phyloP scores from a whole-genome alignment of 2,797 vertebrate genomes.

The Betta splendens region DNA sequence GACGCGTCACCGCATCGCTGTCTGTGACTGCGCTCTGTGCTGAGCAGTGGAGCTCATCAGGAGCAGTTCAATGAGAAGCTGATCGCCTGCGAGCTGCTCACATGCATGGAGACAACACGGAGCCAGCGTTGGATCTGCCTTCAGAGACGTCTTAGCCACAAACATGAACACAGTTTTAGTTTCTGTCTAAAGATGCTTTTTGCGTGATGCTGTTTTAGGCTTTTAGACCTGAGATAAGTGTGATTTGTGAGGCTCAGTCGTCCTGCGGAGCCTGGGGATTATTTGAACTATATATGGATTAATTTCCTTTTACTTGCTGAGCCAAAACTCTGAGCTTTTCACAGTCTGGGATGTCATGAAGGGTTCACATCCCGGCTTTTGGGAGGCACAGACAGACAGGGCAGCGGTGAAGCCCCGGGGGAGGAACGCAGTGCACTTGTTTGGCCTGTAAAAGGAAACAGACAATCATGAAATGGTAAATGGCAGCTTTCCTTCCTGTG shows the following conservation, averaged over 20 bases:
- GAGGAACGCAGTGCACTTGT: conserved; percentile 36
- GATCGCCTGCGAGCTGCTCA: background rate
- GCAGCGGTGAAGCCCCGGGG: conserved; percentile 25
- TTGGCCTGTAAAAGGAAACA: conserved; percentile 49
- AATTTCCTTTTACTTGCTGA: conserved; percentile 34
- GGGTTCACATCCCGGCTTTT: conserved; percentile 13
- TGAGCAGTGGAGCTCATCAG: conserved; percentile 15
- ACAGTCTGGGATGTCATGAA: conserved; percentile 30
- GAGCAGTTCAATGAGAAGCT: conserved; percentile 54
- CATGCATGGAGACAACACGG: conserved; percentile 1
- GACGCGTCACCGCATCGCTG: conserved; percentile 14
- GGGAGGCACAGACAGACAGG: conserved; percentile 35
- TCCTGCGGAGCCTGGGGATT: conserved; percentile 25
- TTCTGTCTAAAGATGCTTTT: too few relatives aligned
- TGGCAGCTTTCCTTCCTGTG: conserved; percentile 32
- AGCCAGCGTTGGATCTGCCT: conserved; percentile 14
- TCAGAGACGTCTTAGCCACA: too few relatives aligned
- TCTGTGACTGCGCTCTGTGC: conserved; percentile 11
- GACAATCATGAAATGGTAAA: conserved; percentile 31
- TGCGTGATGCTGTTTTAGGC: too few relatives aligned
- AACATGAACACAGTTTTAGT: too few relatives aligned
- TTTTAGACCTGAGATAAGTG: too few relatives aligned
- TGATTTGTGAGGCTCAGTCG: conserved; percentile 44
- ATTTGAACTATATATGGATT: conserved; percentile 48
- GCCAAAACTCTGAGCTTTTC: conserved; percentile 39